Base-by-base conservation (phyloP, 1,140 invertebrate species). In the Diabrotica virgifera region DNA sequence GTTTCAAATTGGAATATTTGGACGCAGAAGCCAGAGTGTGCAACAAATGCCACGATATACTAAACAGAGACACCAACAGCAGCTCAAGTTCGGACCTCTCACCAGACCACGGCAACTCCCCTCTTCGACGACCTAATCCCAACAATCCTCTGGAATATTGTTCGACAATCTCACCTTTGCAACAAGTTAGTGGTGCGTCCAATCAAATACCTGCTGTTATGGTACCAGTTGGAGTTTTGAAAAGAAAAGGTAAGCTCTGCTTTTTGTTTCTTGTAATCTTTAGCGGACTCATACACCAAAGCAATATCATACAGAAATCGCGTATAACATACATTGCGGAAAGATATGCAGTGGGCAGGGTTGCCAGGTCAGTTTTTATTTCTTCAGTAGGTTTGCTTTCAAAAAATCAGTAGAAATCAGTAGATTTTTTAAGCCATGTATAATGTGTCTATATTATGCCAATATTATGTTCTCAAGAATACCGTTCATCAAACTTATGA, bases 121-220 rank as follows among this genome's bases (percentile, higher is more conserved):
- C 68, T 6, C 63, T 62, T 46, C 63, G 63, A 5, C 63, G 82
- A 67, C 92, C 91, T 59, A 92, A 94, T 82, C 92, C 92, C 54
- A 93, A 93, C 80, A 94, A 95, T 81, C 92, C 92, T 38, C 89
- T 90, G 85, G 92, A 95, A 80, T 95, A 95, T 80, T 94, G 92
- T 81, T 93, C 91, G 55, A 91, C 89, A 50, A 87, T 95, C 77
- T 90, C 92, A 67, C 91, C 92, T 68, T 83, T 89, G 67, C 85
- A 92, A 78, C 92, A 94, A 81, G 82, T 79, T 24, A 75, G 80
- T 56, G 77, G 77, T 24, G 73, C 83, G 5, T 10, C 8, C 5
- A 46, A 46, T 46, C 82, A 84, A 40, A 87, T 87, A 59, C 89
- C 89, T 10, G 87, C 89, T 55, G 91, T 94, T 2, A 90, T 94